These are phyloP conservation scores for Protonemura montana DNA, from an alignment of 2,888 invertebrate species.

Conservation along the genomic window DNA sequence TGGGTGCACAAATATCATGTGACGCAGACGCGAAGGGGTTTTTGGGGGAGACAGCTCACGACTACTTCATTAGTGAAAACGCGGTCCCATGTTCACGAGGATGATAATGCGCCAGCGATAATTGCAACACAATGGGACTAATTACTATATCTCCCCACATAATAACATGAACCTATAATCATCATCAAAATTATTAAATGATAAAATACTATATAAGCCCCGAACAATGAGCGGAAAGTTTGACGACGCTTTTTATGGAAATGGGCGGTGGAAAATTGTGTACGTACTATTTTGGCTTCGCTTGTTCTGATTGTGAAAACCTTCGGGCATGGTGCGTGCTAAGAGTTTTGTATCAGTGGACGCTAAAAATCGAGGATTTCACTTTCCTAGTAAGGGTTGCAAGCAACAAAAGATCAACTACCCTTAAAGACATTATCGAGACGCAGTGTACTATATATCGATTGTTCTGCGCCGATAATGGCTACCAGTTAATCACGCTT, in stretches of 20 bases:
- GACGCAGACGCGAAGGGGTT: not conserved
- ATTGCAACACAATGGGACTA: slow-evolving; percentile 48
- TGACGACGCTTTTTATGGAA: slow-evolving; percentile 14
- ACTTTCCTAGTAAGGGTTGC: slow-evolving; percentile 16
- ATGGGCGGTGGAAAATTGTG: not conserved
- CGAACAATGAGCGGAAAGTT: slow-evolving; percentile 32
- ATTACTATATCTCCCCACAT: slow-evolving; percentile 39
- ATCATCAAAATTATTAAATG: slow-evolving; percentile 45
- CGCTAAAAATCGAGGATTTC: not conserved
- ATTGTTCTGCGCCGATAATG: slow-evolving; percentile 31
- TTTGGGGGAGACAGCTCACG: slow-evolving; percentile 35
- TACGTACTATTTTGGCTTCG: not conserved
- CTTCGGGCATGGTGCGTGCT: not conserved
- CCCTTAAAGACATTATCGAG: slow-evolving; percentile 33
- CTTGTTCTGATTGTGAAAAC: not conserved
- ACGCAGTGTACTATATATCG: not conserved
- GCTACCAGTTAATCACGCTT: slow-evolving; percentile 29
- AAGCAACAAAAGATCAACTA: slow-evolving; percentile 32
- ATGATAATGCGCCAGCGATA: slow-evolving; percentile 47
- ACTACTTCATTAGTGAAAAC: slow-evolving; percentile 48
- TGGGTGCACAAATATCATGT: not conserved
- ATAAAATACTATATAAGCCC: slow-evolving; percentile 30
- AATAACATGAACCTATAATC: slow-evolving; percentile 43
- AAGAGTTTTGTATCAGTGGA: not conserved
- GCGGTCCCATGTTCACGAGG: slow-evolving; percentile 45